phyloP scores from a whole-genome alignment of 1,140 invertebrate genomes.

The Trialeurodes vaporariorum region DNA sequence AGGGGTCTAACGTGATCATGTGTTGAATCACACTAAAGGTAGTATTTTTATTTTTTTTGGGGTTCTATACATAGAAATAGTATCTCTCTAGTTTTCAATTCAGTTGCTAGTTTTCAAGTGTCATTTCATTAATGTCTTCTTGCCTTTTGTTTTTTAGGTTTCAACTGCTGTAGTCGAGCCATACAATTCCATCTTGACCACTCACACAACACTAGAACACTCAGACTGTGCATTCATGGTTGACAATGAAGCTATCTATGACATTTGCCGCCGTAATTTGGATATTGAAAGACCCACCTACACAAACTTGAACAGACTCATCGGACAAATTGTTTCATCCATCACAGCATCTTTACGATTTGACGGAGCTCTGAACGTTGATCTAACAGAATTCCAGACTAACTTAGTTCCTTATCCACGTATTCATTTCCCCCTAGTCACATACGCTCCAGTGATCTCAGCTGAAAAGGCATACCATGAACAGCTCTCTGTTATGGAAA shows the following conservation, averaged over 20 bases:
- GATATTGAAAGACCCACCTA: conserved; percentile 81
- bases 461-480: conserved; percentile 52
- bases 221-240: conserved; percentile 62
- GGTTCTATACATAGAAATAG: too few relatives aligned
- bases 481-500: conserved; percentile 45
- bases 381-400: conserved; percentile 83
- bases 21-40: too few relatives aligned
- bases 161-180: conserved; percentile 56
- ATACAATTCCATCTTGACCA: conserved; percentile 51
- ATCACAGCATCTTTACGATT: conserved; percentile 74
- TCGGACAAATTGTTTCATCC: conserved; percentile 71
- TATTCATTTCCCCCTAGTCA: conserved; percentile 59
- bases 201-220: conserved; percentile 48
- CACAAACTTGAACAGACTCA: conserved; percentile 65
- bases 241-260: conserved; percentile 83
- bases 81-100: too few relatives aligned
- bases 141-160: conserved; percentile 28
- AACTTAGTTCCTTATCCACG: conserved; percentile 76
- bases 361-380: too few relatives aligned
- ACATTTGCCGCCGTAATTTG: conserved; percentile 78
- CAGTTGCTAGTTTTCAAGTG: not conserved
- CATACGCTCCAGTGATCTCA: conserved; percentile 52
- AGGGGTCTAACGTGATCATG: too few relatives aligned
- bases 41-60: too few relatives aligned
- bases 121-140: conserved; percentile 9